Evolutionary conservation across 2,888 invertebrate species (phyloP), one percentile per base, ranked within the genome.

Genomic region (Lacanobia oleracea): DNA sequence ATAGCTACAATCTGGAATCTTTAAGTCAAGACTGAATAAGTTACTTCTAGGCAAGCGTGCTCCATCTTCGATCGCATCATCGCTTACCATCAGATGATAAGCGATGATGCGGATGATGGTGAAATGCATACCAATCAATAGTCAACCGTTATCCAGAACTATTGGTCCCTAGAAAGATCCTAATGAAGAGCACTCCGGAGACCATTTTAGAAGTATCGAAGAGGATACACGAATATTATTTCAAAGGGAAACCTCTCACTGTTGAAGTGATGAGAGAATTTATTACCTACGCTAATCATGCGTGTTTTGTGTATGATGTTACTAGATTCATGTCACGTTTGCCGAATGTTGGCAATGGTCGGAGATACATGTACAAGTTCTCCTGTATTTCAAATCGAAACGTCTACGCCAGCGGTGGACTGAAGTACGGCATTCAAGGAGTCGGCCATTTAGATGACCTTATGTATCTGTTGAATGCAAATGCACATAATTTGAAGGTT

Each of bases 371-470:
- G 62, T 84, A 85, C 21, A 75, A 48, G 16, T 80, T 94, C 56
- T 89, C 91, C 0, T 86, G 90, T 67, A 61, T 86, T 8, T 93
- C 93, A 1, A 85, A 90, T 6, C 86, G 91, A 70, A 93, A 93
- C 72, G 72, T 91, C 16, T 91, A 84, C 45, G 88, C 91, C 0
- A 84, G 75, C 3, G 2, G 27, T 0, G 92, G 90, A 2, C 62
- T 72, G 0, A 88, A 89, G 54, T 90, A 90, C 50, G 91, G 88
- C 0, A 70, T 93, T 1, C 54, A 61, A 1, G 94, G 93, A 10
- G 88, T 91, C 0, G 61, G 89, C 2, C 94, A 94, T 78, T 75
- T 92, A 21, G 94, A 94, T 21, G 94, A 94, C 66, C 64, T 93
- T 10, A 86, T 91, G 86, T 93, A 94, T 70, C 77, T 94, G 18